phyloP scores from a whole-genome alignment of 1,140 invertebrate species.

The Drosophila santomea region DNA sequence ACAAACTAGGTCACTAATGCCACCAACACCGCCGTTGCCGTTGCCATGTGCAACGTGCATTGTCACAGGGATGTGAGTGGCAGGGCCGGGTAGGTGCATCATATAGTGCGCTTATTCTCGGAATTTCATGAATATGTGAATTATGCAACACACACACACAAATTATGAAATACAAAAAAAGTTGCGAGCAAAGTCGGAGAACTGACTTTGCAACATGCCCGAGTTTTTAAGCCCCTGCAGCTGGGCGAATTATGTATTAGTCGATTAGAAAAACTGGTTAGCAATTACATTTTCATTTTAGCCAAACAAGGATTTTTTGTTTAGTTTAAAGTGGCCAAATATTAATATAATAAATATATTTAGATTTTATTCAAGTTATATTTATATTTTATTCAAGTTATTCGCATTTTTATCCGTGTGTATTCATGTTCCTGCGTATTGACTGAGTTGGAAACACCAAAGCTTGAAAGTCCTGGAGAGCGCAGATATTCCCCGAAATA shows the following conservation, averaged over 20 bases:
- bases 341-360: too few relatives aligned
- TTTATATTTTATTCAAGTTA: too few relatives aligned
- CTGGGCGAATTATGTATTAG: too few relatives aligned
- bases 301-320: too few relatives aligned
- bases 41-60: slow-evolving; percentile 5
- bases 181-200: not conserved
- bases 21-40: not conserved
- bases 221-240: not conserved
- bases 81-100: not conserved
- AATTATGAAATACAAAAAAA: slow-evolving; percentile 3
- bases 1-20: slow-evolving; percentile 10
- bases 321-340: too few relatives aligned
- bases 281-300: too few relatives aligned
- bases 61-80: slow-evolving; percentile 1
- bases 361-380: too few relatives aligned
- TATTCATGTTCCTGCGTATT: not conserved
- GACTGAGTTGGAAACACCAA: not conserved
- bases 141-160: not conserved
- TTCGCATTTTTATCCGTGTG: not conserved
- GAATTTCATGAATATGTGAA: slow-evolving; percentile 10
- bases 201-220: not conserved
- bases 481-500: not conserved
- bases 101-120: not conserved
- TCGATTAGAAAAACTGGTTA: not conserved
- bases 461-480: not conserved